phyloP scores from a whole-genome alignment of 2,113 vertebrate genomes.

The Pyxicephalus adspersus region DNA sequence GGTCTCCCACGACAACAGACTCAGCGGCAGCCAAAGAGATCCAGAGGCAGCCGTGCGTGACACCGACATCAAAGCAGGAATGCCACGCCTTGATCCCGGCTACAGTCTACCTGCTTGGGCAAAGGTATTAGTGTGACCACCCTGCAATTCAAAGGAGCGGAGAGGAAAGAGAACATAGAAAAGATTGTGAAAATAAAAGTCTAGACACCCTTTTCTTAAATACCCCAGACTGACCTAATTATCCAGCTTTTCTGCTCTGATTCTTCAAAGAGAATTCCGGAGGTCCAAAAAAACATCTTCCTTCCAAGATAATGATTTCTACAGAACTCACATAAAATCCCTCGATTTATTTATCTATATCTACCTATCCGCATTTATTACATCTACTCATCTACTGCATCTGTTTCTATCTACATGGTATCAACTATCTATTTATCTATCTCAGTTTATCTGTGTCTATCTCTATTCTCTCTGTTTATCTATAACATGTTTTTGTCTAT shows the following conservation, averaged over 20 bases:
- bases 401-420: background rate
- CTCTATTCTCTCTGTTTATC: background rate
- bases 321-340: background rate
- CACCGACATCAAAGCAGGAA: slow-evolving; percentile 80
- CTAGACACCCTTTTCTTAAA: slow-evolving; percentile 77
- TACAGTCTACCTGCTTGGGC: slow-evolving; percentile 79
- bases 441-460: background rate
- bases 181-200: slow-evolving; percentile 74
- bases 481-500: background rate
- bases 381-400: too few species aligned
- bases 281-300: slow-evolving; percentile 61
- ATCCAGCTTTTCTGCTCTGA: slow-evolving; percentile 66
- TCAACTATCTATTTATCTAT: background rate
- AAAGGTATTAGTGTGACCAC: slow-evolving; percentile 84
- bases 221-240: slow-evolving; percentile 76
- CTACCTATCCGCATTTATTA: too few species aligned
- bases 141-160: slow-evolving; percentile 82
- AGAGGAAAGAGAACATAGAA: slow-evolving; percentile 62
- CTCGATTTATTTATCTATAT: slow-evolving; percentile 4
- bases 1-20: slow-evolving; percentile 78
- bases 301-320: background rate
- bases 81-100: slow-evolving; percentile 82
- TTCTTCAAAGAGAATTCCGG: slow-evolving; percentile 70
- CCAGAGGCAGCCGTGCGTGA: slow-evolving; percentile 75
- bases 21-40: slow-evolving; percentile 80